Conservation (phyloP, 2,113 vertebrate species). For the Elephantulus edwardii region DNA sequence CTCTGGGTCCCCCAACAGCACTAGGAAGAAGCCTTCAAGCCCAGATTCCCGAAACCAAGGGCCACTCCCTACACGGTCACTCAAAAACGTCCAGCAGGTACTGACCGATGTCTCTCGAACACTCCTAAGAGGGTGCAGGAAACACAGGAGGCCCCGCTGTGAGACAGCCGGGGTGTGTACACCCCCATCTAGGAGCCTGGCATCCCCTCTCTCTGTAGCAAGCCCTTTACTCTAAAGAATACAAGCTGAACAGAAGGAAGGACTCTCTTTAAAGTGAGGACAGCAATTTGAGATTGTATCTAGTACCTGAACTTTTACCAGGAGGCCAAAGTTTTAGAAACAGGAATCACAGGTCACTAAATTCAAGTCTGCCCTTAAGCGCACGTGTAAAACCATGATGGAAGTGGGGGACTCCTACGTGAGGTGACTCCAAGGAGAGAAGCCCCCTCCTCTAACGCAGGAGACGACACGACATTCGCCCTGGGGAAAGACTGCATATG, state of each 20-base stretch:
- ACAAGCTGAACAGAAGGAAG: neutral
- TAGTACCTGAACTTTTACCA: neutral
- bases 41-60: neutral
- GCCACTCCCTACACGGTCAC: accelerated
- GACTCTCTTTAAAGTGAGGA: neutral
- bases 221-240: neutral
- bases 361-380: neutral
- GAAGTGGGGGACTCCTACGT: neutral
- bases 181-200: accelerated
- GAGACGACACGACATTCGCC: neutral
- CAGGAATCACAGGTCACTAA: neutral
- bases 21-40: no score
- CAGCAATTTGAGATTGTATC: neutral
- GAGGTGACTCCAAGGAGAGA: neutral
- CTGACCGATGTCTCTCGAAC: neutral
- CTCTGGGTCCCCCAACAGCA: accelerated
- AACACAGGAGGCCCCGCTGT: neutral
- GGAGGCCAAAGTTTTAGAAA: neutral
- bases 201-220: neutral
- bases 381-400: no score
- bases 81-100: accelerated
- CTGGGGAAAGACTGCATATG: neutral
- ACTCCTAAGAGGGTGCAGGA: neutral
- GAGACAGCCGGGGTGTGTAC: no score
- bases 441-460: neutral